A percentile compares a stretch with the other conserved stretches of the same genome.
Conservation (phyloP, 2,113 vertebrate species). For the Corythoichthys intestinalis region DNA sequence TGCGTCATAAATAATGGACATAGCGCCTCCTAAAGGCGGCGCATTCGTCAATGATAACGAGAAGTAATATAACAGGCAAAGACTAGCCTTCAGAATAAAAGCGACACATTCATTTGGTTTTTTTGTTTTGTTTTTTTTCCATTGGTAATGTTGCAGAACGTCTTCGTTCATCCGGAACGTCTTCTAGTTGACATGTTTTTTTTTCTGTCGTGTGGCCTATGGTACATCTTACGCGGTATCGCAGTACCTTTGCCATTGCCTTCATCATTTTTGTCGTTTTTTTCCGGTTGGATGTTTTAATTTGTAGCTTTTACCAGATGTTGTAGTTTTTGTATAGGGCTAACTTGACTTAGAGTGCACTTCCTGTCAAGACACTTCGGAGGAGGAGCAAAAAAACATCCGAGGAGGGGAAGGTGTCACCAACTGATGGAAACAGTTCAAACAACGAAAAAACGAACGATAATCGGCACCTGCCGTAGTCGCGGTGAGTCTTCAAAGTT, state of each 20-base stretch:
- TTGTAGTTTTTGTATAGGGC: too few relatives aligned
- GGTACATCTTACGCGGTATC: too few relatives aligned
- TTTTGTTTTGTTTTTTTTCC: neutral
- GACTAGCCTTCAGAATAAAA: slow-evolving; percentile 10
- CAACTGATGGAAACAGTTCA: neutral
- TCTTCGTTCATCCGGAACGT: too few relatives aligned
- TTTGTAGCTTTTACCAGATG: slow-evolving; percentile 19
- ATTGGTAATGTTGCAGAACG: neutral
- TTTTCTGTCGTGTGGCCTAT: too few relatives aligned
- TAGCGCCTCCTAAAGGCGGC: slow-evolving; percentile 3
- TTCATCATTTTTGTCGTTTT: too few relatives aligned
- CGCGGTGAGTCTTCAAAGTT: slow-evolving; percentile 30
- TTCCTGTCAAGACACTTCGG: slow-evolving; percentile 21
- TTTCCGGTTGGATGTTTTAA: slow-evolving; percentile 10
- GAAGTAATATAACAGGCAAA: neutral
- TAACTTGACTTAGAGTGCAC: neutral
- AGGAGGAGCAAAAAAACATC: slow-evolving; percentile 27
- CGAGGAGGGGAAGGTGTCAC: slow-evolving; percentile 5
- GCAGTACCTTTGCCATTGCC: too few relatives aligned
- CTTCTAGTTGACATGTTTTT: too few relatives aligned
- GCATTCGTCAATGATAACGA: neutral
- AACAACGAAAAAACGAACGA: neutral
- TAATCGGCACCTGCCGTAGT: neutral
- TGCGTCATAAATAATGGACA: neutral
- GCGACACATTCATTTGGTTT: neutral